A percentile compares a stretch with the other conserved stretches of the same genome.
Evolutionary conservation across 2,888 invertebrate genomes (phyloP).

Genomic region (Salticus scenicus): DNA sequence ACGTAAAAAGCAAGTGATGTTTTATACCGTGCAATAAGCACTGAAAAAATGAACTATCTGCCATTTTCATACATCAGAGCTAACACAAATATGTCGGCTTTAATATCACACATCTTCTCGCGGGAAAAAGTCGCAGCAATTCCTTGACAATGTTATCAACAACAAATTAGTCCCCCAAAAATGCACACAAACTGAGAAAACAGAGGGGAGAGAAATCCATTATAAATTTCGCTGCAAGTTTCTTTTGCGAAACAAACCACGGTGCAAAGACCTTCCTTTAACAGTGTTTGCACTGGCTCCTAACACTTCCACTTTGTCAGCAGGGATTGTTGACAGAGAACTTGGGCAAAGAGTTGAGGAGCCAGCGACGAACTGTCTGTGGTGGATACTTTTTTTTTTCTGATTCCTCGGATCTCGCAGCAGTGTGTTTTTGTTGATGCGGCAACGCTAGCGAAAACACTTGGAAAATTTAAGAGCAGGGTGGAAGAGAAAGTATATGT

Average conservation of each 20-base stretch:
- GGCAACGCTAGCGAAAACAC: slow-evolving; percentile 33
- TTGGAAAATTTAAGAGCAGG: slow-evolving; percentile 40
- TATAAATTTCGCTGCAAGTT: background rate
- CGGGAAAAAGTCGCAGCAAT: too few relatives aligned
- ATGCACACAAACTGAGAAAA: background rate
- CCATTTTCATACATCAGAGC: too few relatives aligned
- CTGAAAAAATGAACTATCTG: too few relatives aligned
- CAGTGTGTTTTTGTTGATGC: slow-evolving; percentile 38
- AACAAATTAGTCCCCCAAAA: slow-evolving; percentile 35
- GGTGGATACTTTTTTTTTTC: slow-evolving; percentile 11
- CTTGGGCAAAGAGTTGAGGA: slow-evolving; percentile 28
- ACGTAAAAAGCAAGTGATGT: too few relatives aligned
- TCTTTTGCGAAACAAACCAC: background rate
- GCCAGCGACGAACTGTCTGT: slow-evolving; percentile 27
- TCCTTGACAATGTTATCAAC: too few relatives aligned
- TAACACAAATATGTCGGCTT: too few relatives aligned
- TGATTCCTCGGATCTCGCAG: background rate
- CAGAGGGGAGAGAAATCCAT: background rate
- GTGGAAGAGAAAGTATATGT: background rate
- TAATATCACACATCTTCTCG: too few relatives aligned
- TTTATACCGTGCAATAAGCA: too few relatives aligned
- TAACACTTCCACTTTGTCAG: slow-evolving; percentile 64
- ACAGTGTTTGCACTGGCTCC: slow-evolving; percentile 61
- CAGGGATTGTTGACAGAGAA: slow-evolving; percentile 55
- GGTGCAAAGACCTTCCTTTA: slow-evolving; percentile 56